Evolutionary conservation across 2,797 vertebrate genomes (phyloP).

Genomic region (Macroramphosus scolopax): DNA sequence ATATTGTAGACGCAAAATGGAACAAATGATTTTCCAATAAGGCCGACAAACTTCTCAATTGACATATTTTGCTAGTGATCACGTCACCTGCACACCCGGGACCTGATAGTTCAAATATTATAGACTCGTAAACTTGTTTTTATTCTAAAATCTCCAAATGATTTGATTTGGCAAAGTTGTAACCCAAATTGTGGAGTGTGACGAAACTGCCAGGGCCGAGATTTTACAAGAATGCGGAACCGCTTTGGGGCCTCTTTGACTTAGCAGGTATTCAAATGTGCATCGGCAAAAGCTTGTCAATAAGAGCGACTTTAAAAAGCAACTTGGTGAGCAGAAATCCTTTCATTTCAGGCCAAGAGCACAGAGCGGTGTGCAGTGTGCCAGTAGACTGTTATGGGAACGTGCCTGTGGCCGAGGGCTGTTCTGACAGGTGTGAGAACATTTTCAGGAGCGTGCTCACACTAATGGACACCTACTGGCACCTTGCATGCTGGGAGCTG

Average conservation of each 20-base stretch:
- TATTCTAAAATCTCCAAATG: constrained; percentile 12
- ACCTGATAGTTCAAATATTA: no score
- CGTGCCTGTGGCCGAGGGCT: constrained; percentile 39
- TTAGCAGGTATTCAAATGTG: constrained; percentile 64
- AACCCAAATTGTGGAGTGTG: constrained; percentile 26
- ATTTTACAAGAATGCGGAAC: constrained; percentile 51
- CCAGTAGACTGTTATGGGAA: constrained; percentile 38
- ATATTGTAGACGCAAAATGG: no score
- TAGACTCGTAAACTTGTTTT: no score
- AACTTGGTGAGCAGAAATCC: constrained; percentile 39
- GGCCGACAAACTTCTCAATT: no score
- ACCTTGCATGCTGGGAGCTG: constrained; percentile 53
- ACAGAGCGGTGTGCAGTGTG: constrained; percentile 12
- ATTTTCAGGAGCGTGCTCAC: constrained; percentile 33
- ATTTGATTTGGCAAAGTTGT: constrained; percentile 25
- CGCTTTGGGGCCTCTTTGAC: constrained; percentile 45
- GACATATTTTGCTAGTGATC: no score
- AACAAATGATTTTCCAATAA: no score
- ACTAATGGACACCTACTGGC: constrained; percentile 44
- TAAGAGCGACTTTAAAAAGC: constrained; percentile 60
- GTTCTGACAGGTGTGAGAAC: constrained; percentile 67
- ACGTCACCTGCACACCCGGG: no score
- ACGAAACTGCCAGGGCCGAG: constrained; percentile 34
- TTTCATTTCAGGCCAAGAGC: constrained; percentile 53
- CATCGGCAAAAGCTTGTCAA: constrained; percentile 15